Base-by-base conservation (phyloP, 1,140 invertebrate species). In the Stegodyphus dumicola region DNA sequence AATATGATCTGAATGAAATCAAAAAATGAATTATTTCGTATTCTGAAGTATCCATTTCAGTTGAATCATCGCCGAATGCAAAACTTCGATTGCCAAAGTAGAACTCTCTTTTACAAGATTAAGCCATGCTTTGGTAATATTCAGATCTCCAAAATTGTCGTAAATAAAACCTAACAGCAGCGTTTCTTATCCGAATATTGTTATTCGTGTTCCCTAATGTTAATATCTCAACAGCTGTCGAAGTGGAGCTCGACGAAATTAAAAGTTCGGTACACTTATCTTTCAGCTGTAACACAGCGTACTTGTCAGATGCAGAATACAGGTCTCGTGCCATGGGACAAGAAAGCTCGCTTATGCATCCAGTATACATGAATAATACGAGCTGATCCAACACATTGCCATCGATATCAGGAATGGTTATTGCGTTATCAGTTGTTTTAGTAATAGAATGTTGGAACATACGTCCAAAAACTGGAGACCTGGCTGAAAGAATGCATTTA, bases 381-480 rank as follows among this genome's bases (percentile, higher is more conserved):
- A 67, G 65, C 5, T 67, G 7, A 1, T 67, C n/a, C 65, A 67
- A n/a, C 7, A 17, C 17, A 17, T 1, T 0, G 7, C 0, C 65
- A 17, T 9, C 1, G 65, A 75, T n/a, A 17, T 83, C 80, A 15
- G 11, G 53, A 10, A 83, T 83, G 5, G 53, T 53, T 10, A 83
- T 11, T n/a, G 10, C 7, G 7, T 66, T 83, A 6, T 18, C 60
- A 5, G n/a, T 13, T 11, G 64, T 81, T 65, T 87, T 83, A 18
- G 65, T 86, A 13, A 88, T 89, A 48, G 89, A 87, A 17, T 87
- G 81, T 60, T 88, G 87, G 17, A 91, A 87, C 90, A 91, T 91
- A 9, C 88, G n/a, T 89, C 9, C 76, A 77, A 91, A 91, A 13
- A 91, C 90, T 10, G 89, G 89, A 15, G 90, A 91, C 7, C 90